Conservation (phyloP, 2,797 vertebrate genomes). For the Pogoniulus pusillus region DNA sequence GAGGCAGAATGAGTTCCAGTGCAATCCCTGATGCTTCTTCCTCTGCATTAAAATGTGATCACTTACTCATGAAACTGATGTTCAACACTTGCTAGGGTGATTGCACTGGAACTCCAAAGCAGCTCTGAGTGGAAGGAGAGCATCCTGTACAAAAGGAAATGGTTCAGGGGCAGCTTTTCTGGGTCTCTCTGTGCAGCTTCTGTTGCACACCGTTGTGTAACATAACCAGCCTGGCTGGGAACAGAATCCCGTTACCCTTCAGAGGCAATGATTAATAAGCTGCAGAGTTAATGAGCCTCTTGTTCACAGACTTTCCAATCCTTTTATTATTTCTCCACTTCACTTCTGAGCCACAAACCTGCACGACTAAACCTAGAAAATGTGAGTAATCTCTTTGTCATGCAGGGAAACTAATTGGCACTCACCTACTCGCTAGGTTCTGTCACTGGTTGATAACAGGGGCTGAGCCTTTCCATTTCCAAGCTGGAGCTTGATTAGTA, state of each 20-base stretch:
- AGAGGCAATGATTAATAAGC: neutral
- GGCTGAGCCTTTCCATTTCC: neutral
- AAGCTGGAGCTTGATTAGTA: neutral
- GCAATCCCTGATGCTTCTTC: neutral
- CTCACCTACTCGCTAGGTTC: neutral
- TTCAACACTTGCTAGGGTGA: neutral
- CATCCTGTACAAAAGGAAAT: neutral
- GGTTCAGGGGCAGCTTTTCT: neutral
- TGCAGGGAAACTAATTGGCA: neutral
- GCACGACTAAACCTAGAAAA: neutral
- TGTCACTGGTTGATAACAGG: neutral
- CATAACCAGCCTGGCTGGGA: rapidly evolving
- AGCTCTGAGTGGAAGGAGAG: neutral
- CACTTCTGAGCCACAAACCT: neutral
- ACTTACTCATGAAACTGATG: no score
- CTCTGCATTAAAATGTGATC: neutral
- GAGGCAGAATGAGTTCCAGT: neutral
- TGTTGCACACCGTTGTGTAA: neutral
- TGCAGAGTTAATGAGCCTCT: neutral
- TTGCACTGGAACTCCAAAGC: neutral
- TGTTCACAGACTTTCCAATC: neutral
- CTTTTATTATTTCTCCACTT: neutral
- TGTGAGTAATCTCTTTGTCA: neutral
- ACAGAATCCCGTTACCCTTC: neutral
- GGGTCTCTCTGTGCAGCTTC: neutral